phyloP scores from a whole-genome alignment of 1,140 invertebrate species.

The Probaryconus sp. region DNA sequence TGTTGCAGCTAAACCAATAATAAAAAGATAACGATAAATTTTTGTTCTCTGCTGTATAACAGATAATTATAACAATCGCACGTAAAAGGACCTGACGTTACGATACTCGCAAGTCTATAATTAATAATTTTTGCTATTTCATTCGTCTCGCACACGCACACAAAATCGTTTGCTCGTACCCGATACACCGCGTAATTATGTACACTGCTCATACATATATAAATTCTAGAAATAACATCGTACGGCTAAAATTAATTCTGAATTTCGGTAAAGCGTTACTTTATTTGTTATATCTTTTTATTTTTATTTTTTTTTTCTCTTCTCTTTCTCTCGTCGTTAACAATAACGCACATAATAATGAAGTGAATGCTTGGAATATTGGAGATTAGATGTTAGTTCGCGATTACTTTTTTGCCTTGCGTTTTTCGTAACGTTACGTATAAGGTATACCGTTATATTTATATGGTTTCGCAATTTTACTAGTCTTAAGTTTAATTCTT shows the following conservation, averaged over 20 bases:
- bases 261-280: conserved; percentile 76
- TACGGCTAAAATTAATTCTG: conserved; percentile 73
- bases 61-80: neutral
- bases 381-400: conserved; percentile 72
- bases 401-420: conserved; percentile 56
- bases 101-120: conserved; percentile 26
- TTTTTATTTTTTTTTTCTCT: conserved; percentile 30
- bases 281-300: conserved; percentile 52
- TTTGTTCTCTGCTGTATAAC: neutral
- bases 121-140: conserved; percentile 21
- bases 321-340: conserved; percentile 69
- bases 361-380: conserved; percentile 75
- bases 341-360: conserved; percentile 76
- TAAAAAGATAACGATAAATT: neutral
- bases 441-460: conserved; percentile 72
- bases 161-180: conserved; percentile 23
- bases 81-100: conserved; percentile 4
- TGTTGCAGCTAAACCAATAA: neutral
- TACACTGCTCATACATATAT: conserved; percentile 72
- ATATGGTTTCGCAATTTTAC: conserved; percentile 73
- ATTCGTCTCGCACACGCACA: conserved; percentile 31
- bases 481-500: conserved; percentile 59
- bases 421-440: conserved; percentile 66
- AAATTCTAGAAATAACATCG: conserved; percentile 74
- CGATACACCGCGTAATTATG: conserved; percentile 54